phyloP scores from a whole-genome alignment of 2,888 invertebrate species.

The Phyto melanocephala region DNA sequence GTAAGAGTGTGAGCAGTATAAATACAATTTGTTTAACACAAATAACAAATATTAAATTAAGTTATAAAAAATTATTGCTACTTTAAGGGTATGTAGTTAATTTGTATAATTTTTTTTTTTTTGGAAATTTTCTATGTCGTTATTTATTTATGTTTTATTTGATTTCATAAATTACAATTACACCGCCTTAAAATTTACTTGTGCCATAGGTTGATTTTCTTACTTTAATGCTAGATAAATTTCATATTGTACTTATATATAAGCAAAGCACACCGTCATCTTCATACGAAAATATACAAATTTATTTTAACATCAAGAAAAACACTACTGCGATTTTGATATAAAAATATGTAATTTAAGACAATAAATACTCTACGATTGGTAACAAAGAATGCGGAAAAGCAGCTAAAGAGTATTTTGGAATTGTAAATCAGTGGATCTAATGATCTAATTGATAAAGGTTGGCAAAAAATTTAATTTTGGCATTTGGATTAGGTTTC shows the following conservation, averaged over 20 bases:
- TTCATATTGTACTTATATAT: background rate
- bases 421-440: too few relatives aligned
- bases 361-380: too few relatives aligned
- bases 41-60: slow-evolving; percentile 2
- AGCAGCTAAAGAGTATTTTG: too few relatives aligned
- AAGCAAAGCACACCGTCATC: background rate
- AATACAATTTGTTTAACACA: background rate
- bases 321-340: too few relatives aligned
- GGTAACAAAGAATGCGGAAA: too few relatives aligned
- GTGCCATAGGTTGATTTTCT: slow-evolving; percentile 18
- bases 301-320: background rate
- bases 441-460: too few relatives aligned
- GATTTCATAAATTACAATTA: background rate
- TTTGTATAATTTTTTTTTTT: background rate
- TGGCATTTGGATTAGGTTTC: too few relatives aligned
- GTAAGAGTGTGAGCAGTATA: background rate
- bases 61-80: too few relatives aligned
- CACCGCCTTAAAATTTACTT: background rate
- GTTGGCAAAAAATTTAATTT: too few relatives aligned
- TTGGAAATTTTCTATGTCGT: background rate
- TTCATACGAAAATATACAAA: background rate
- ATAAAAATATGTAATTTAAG: too few relatives aligned
- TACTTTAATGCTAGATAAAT: background rate
- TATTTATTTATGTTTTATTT: background rate
- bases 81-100: too few relatives aligned